These are phyloP conservation scores for Todiramphus saurophagus DNA, from an alignment of 2,113 vertebrate species.

Conservation along the genomic window DNA sequence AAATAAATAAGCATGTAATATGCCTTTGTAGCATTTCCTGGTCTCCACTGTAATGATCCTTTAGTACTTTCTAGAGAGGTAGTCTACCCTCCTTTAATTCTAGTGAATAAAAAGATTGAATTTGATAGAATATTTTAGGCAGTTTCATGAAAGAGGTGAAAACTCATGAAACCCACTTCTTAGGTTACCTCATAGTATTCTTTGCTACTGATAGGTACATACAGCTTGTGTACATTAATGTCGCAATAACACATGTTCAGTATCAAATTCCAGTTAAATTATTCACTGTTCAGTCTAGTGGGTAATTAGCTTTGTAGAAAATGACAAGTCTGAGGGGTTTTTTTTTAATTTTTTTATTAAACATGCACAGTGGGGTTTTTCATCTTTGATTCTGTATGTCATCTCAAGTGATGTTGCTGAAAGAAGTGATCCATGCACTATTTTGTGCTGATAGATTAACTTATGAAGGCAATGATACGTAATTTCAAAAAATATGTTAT, in stretches of 20 bases:
- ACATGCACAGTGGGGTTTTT: background rate
- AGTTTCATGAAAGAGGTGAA: background rate
- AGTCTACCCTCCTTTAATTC: background rate
- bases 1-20: background rate
- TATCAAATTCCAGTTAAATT: conserved; percentile 17
- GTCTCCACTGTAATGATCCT: background rate
- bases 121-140: background rate
- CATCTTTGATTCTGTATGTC: background rate
- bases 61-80: background rate
- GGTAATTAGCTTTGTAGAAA: background rate
- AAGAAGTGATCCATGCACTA: background rate
- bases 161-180: background rate
- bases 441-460: background rate
- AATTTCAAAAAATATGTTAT: background rate
- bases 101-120: background rate
- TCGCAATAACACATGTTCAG: background rate
- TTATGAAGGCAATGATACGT: background rate
- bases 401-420: background rate
- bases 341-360: background rate
- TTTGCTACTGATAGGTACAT: background rate
- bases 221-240: background rate
- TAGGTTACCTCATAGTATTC: background rate
- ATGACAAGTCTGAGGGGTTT: background rate
- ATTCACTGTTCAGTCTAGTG: background rate
- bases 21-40: background rate